phyloP scores from a whole-genome alignment of 2,888 invertebrate species.

The Eupsilia transversa region DNA sequence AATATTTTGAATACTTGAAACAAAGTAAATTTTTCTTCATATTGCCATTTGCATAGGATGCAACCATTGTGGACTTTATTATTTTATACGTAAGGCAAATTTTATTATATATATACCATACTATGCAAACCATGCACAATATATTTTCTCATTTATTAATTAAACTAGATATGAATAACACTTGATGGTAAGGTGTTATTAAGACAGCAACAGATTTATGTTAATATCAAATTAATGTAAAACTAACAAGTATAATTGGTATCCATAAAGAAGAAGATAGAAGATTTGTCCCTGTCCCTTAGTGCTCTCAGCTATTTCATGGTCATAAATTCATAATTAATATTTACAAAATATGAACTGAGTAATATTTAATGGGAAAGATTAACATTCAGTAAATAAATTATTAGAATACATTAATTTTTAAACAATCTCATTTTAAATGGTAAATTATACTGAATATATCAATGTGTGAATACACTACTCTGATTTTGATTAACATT shows the following conservation, averaged over 20 bases:
- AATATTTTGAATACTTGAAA: background rate
- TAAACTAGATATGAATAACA: conserved; percentile 10
- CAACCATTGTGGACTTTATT: background rate
- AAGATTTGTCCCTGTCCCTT: background rate
- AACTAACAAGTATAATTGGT: background rate
- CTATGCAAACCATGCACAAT: background rate
- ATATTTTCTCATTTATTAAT: conserved; percentile 1
- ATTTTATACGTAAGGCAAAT: background rate
- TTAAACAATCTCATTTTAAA: background rate
- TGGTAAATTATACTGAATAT: background rate
- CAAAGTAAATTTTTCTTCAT: background rate
- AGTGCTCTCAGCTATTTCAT: background rate
- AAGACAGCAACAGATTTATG: background rate
- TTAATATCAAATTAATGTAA: background rate
- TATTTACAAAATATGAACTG: conserved; percentile 3
- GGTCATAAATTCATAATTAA: background rate
- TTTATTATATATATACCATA: background rate
- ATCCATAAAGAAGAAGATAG: too few relatives aligned
- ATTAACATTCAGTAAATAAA: background rate
- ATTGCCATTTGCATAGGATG: background rate
- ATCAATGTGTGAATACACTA: background rate
- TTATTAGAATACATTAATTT: background rate
- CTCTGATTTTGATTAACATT: background rate
- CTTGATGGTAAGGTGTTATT: background rate
- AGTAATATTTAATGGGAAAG: background rate